Base-by-base conservation (phyloP, 2,888 invertebrate genomes). In the Caenorhabditis wallacei region DNA sequence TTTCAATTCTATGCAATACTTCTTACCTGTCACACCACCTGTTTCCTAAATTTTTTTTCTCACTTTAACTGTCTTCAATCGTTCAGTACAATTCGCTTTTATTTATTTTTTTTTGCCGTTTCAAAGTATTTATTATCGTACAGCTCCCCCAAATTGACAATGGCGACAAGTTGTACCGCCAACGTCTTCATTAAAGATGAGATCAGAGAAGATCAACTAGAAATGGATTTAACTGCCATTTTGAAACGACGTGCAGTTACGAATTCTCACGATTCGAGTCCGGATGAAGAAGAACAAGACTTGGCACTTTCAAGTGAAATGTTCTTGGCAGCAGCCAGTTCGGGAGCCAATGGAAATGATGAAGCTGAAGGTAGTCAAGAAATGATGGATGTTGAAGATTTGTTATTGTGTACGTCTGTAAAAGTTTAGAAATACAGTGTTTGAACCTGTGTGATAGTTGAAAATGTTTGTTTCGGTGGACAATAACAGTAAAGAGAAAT, bases 121-220 rank as follows among this genome's bases (percentile, higher is more conserved):
- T 18, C 1, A 18, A 48, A 48, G 4, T 13, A 48, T 18, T 18
- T 22, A 68, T 56, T 40, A 3, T 30, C 3, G 66, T 48, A 51
- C 51, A 57, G 26, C 48, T 59, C 24, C 13, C 10, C n/a, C n/a
- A n/a, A 40, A 40, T 5, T 13, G 16, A 37, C 46, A 16, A 74
- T 75, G 75, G 61, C 69, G 54, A 63, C 80, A 26, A 68, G 68
- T 16, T 80, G 80, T 22, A 72, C 80, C 8, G 80, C 72, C 66
- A 75, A 75, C 51, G 70, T 81, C 56, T 64, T 75, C 40, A 64
- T 81, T 7, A 82, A 76, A 68, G 76, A 82, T n/a, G 82, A 82
- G 24, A 82, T 80, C 7, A 63, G 74, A 69, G 75, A 74, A 40
- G 74, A 80, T 37, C 63, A 76, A 56, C 61, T 82, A 11, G 76